Conservation (phyloP, 2,888 invertebrate species). For the Metopia argyrocephala region DNA sequence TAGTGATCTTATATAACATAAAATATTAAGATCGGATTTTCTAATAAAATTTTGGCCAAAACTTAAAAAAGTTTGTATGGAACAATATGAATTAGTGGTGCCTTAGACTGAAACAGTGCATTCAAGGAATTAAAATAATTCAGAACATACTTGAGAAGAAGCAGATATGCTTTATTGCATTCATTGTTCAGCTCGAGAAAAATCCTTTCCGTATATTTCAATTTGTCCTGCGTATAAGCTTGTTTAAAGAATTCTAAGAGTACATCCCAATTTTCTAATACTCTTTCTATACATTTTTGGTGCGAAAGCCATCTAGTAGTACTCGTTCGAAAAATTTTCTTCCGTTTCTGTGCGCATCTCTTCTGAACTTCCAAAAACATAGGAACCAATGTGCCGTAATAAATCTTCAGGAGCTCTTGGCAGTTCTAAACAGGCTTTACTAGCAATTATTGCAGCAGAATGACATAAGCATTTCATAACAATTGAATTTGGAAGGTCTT, state of each 20-base stretch:
- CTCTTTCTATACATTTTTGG: not conserved
- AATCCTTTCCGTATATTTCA: not conserved
- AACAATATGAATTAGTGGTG: not conserved
- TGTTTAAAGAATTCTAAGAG: not conserved
- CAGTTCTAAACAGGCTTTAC: not conserved
- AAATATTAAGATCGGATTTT: not conserved
- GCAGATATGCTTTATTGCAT: no score
- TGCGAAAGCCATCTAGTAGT: not conserved
- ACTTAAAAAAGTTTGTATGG: not conserved
- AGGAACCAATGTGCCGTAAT: no score
- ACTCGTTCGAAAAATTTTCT: not conserved
- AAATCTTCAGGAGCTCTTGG: no score
- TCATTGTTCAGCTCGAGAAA: not conserved
- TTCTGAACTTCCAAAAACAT: no score
- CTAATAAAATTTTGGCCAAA: not conserved
- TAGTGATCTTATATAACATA: not conserved
- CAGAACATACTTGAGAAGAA: no score
- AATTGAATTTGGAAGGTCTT: not conserved
- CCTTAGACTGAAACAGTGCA: conserved; percentile 1
- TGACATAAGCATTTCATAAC: conserved; percentile 32
- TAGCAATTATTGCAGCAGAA: conserved; percentile 20
- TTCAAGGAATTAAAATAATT: conserved; percentile 1
- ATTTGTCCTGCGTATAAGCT: not conserved
- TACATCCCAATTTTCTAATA: not conserved
- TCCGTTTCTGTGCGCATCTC: not conserved